phyloP scores from a whole-genome alignment of 2,888 invertebrate genomes.

The Phymatocera aterrima region DNA sequence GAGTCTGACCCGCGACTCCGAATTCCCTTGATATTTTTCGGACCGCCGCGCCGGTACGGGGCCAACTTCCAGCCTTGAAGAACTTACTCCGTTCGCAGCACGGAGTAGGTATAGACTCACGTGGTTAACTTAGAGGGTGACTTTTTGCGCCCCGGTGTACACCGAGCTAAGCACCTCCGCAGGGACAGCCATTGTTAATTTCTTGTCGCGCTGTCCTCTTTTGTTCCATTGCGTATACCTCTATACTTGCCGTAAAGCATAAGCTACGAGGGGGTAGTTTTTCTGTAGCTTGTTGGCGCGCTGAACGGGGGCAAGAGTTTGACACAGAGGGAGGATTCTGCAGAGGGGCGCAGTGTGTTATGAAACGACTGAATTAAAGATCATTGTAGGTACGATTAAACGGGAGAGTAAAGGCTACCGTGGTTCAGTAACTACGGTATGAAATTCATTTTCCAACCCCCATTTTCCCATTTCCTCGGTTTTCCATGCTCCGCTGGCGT shows the following conservation, averaged over 20 bases:
- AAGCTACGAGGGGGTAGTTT: not conserved
- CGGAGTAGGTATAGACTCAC: not conserved
- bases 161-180: too few species aligned
- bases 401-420: constrained; percentile 13
- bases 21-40: too few species aligned
- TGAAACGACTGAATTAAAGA: constrained; percentile 43
- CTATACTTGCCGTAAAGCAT: too few species aligned
- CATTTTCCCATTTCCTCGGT: too few species aligned
- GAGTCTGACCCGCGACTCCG: too few species aligned
- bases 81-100: constrained; percentile 10
- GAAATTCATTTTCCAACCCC: constrained; percentile 29
- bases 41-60: too few species aligned
- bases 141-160: constrained; percentile 38
- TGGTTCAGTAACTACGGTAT: constrained; percentile 41
- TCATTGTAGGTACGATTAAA: constrained; percentile 42
- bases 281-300: not conserved
- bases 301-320: not conserved
- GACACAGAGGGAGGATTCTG: not conserved
- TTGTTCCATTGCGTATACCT: constrained; percentile 35
- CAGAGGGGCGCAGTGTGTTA: constrained; percentile 32
- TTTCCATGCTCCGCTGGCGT: not conserved
- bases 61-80: constrained; percentile 9
- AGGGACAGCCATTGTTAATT: constrained; percentile 42
- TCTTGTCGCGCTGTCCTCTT: constrained; percentile 36
- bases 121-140: constrained; percentile 25